Evolutionary conservation across 2,888 invertebrate genomes (phyloP).

Genomic region (Caenorhabditis virilis): DNA sequence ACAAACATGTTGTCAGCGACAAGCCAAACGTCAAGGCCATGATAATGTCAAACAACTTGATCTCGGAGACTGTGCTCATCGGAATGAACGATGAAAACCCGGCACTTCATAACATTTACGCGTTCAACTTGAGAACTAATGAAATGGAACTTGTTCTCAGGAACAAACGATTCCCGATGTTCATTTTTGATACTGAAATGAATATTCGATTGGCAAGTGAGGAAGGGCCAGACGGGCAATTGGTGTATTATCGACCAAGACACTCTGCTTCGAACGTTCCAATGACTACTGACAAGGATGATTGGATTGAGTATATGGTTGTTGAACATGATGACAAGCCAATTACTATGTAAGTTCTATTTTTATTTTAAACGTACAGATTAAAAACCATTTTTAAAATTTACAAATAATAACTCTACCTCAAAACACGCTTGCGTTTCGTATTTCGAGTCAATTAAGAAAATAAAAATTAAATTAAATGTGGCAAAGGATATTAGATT

Average conservation of each 20-base stretch:
- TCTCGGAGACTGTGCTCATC: slow-evolving; percentile 51
- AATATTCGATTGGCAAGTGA: slow-evolving; percentile 61
- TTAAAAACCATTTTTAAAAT: too few species aligned
- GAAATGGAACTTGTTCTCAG: slow-evolving; percentile 54
- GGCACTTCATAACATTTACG: slow-evolving; percentile 64
- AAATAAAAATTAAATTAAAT: too few species aligned
- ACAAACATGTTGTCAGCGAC: slow-evolving; percentile 49
- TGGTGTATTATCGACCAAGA: slow-evolving; percentile 45
- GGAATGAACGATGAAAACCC: slow-evolving; percentile 66
- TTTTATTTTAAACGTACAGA: too few species aligned
- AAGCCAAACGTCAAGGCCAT: slow-evolving; percentile 59
- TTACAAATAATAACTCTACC: too few species aligned
- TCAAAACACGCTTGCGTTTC: too few species aligned
- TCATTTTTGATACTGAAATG: slow-evolving; percentile 61
- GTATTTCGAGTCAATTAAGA: too few species aligned
- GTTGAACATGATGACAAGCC: slow-evolving; percentile 63
- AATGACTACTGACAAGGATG: slow-evolving; percentile 51
- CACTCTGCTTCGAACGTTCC: slow-evolving; percentile 3
- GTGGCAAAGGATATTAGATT: too few species aligned
- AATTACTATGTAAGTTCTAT: slow-evolving; percentile 61
- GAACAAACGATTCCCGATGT: slow-evolving; percentile 61
- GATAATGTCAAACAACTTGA: slow-evolving; percentile 61
- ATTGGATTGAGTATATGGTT: slow-evolving; percentile 62
- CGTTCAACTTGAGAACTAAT: slow-evolving; percentile 60
- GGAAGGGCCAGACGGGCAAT: slow-evolving; percentile 58